Base-by-base conservation (phyloP, 1,140 invertebrate species). In the Scaptomyza hsui region DNA sequence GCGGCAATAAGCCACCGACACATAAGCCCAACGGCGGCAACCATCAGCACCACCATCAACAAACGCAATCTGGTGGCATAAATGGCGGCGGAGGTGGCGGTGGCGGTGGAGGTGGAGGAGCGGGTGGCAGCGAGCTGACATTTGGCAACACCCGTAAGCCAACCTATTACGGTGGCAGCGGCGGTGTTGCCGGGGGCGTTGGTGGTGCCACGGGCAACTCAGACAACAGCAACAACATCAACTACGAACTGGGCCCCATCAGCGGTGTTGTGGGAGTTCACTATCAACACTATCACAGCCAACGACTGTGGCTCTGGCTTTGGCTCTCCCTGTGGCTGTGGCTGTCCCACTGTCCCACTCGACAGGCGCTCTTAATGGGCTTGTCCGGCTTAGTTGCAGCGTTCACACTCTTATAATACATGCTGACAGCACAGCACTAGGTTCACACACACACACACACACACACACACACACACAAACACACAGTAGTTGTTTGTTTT, bases 1-100 rank as follows among this genome's bases (percentile, higher is more conserved):
- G 63, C 65, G 83, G 80, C 70, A 89, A 90, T 75, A 88, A 88
- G 72, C 82, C 78, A 65, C 57, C 89, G 52, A 90, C 89, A 69
- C 82, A 90, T 86, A 81, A 86, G 73, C 81, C 86, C 15, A 56
- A 67, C n/a, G 63, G 48, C n/a, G 64, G 62, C 15, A 42, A 26
- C 32, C 79, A 82, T 71, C 79, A 82, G 42, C 72, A 77, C 47
- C 75, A 83, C 52, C 83, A 86, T 51, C 83, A 88, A 49, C 79
- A 78, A 41, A 57, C 41, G 13, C 37, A 71, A 47, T 9, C 42
- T 24, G 75, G 72, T 16, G 53, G 26, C 15, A 3, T 9, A 10
- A 57, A 37, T 10, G 73, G 59, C 3, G 75, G 51, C 2, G 24
- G 24, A 21, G 2, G 2, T 4, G 19, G 19, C 4, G 19, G 26